Evolutionary conservation across 1,140 invertebrate genomes (phyloP), one percentile per base, ranked within the genome.

Genomic region (Diploscapter pachys): DNA sequence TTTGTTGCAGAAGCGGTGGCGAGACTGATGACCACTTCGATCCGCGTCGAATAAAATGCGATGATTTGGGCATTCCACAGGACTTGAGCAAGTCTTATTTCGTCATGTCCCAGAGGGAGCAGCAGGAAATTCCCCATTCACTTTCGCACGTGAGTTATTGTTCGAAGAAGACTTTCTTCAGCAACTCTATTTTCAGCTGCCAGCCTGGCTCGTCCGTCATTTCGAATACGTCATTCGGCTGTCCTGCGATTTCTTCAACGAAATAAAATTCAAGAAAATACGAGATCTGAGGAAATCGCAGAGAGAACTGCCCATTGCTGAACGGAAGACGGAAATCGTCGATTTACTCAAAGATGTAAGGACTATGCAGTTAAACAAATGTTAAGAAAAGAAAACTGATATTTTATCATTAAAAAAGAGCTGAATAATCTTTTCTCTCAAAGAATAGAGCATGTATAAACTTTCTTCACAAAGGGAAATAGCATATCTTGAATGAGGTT

Each of bases 281-380:
- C 80, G 77, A 49, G 68, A 80, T n/a, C 59, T 83, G n/a, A 66
- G 76, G 56, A 72, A 77, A 61, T 56, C 74, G 5, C 82, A 83
- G 56, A 70, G 68, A 50, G 63, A 70, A 8, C 62, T 83, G 13
- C 82, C 82, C 4, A 83, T 83, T 63, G 79, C 75, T 54, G 71
- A 73, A 54, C 71, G 78, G 63, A 66, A 70, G 31, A 53, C 77
- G 9, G 79, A 85, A 62, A 82, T 83, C 50, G 54, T 85, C 6
- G 62, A 78, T 51, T 52, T 76, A 48, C 49, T 82, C 13, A 68
- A 83, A 56, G 69, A 83, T 56, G 80, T 83, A 49, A 50, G 63
- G 91, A 92, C 1, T 31, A 31, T 31, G 31, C 83, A 87, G 1
- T 31, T 31, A 31, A 31, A 31, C 31, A 31, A 31, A 31, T 31